phyloP scores from a whole-genome alignment of 37 sponge, comb jelly and placozoan species.

The Mnemiopsis leidyi region DNA sequence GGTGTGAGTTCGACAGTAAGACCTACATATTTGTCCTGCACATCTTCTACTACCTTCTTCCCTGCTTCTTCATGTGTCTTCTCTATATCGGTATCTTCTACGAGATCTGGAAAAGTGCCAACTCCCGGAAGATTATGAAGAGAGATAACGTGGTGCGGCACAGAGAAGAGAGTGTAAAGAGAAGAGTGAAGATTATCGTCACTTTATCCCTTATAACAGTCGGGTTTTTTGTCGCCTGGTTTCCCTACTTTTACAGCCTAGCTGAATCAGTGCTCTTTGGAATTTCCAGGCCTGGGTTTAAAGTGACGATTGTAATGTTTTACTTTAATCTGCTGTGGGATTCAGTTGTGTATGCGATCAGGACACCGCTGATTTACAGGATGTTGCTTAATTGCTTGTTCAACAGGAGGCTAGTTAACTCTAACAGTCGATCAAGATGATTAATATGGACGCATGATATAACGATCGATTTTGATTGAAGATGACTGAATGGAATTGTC shows the following conservation, averaged over 20 bases:
- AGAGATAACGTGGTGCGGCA: too few relatives aligned
- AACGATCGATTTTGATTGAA: too few relatives aligned
- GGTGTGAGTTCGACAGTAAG: conserved; percentile 28
- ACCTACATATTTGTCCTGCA: not conserved
- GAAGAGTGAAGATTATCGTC: not conserved
- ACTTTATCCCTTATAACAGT: not conserved
- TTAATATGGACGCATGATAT: too few relatives aligned
- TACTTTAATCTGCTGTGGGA: conserved; percentile 39
- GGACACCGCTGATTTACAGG: not conserved
- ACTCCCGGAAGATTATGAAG: not conserved
- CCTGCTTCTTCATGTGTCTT: not conserved
- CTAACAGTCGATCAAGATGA: too few relatives aligned
- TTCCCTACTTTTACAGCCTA: conserved; percentile 37
- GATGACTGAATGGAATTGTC: too few relatives aligned
- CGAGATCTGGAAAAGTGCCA: not conserved
- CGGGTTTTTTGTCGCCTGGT: conserved; percentile 27
- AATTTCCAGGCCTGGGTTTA: conserved; percentile 12
- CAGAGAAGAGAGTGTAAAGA: not conserved
- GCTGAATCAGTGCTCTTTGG: not conserved
- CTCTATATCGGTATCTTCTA: conserved; percentile 29
- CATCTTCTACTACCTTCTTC: conserved; percentile 2
- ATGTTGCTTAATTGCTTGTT: not conserved
- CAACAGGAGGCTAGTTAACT: not conserved
- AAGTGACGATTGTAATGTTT: conserved; percentile 3
- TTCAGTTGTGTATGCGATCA: not conserved